Evolutionary conservation across 2,797 vertebrate species (phyloP).

Genomic region (Hozukius guyotensis): DNA sequence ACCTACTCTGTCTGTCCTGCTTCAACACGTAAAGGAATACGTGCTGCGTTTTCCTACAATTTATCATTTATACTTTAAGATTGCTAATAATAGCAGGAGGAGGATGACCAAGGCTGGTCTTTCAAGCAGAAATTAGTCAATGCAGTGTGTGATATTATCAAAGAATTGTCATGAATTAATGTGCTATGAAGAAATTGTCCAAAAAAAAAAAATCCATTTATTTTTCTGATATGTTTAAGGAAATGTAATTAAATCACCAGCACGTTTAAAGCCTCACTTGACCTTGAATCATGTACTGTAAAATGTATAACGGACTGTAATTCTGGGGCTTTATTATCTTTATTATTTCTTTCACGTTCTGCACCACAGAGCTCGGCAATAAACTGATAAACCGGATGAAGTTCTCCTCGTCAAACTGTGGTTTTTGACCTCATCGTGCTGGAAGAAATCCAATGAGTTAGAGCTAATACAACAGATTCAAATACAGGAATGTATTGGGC

Average conservation of each 20-base stretch:
- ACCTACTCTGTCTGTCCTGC: not conserved
- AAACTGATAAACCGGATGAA: constrained; percentile 36
- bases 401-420: constrained; percentile 47
- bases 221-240: constrained; percentile 20
- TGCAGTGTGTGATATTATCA: not conserved
- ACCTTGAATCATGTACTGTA: constrained; percentile 52
- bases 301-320: constrained; percentile 5
- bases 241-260: not conserved
- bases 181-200: constrained; percentile 10
- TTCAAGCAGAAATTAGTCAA: constrained; percentile 13
- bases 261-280: constrained; percentile 33
- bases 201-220: constrained; percentile 5
- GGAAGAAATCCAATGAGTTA: not conserved
- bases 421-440: constrained; percentile 10
- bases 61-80: constrained; percentile 11
- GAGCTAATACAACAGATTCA: constrained; percentile 2
- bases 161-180: constrained; percentile 1
- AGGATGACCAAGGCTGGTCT: not conserved
- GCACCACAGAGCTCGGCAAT: constrained; percentile 12
- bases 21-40: not conserved
- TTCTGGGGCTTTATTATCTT: not conserved
- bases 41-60: not conserved
- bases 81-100: not conserved
- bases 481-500: not conserved
- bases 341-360: constrained; percentile 1